Conservation (phyloP, 2,888 invertebrate species). For the Metacarcinus magister region DNA sequence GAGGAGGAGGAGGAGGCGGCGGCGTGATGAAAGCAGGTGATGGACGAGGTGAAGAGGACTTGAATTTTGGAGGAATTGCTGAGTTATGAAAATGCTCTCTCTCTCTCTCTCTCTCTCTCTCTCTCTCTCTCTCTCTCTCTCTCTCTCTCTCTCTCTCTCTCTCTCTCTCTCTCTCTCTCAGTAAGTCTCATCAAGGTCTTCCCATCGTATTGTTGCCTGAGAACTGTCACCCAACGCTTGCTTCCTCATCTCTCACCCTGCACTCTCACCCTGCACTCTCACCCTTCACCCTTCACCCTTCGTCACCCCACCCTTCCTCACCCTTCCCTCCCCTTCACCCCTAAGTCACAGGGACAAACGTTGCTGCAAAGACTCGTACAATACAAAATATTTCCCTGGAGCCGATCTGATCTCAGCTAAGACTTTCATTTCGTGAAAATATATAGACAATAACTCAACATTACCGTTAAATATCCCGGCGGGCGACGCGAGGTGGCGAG, state of each 20-base stretch:
- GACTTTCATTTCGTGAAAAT: constrained; percentile 15
- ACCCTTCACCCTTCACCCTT: not conserved
- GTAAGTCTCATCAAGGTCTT: not conserved
- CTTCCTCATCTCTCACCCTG: not conserved
- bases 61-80: constrained; percentile 14
- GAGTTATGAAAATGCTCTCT: not conserved
- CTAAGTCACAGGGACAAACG: not conserved
- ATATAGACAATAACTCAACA: constrained; percentile 2
- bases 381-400: not conserved
- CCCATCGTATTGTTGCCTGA: not conserved
- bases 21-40: not conserved
- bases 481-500: not conserved
- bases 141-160: constrained; percentile 64
- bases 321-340: not conserved
- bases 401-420: not conserved
- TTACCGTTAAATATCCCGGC: not conserved
- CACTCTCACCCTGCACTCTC: not conserved
- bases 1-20: too few species aligned
- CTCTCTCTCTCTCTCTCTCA: not conserved
- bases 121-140: constrained; percentile 46
- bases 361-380: not conserved
- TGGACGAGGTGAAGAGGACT: constrained; percentile 1
- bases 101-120: not conserved
- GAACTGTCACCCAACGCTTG: not conserved
- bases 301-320: not conserved